These are phyloP conservation scores for Percopsis transmontana DNA, from an alignment of 2,113 vertebrate genomes.

Conservation along the genomic window DNA sequence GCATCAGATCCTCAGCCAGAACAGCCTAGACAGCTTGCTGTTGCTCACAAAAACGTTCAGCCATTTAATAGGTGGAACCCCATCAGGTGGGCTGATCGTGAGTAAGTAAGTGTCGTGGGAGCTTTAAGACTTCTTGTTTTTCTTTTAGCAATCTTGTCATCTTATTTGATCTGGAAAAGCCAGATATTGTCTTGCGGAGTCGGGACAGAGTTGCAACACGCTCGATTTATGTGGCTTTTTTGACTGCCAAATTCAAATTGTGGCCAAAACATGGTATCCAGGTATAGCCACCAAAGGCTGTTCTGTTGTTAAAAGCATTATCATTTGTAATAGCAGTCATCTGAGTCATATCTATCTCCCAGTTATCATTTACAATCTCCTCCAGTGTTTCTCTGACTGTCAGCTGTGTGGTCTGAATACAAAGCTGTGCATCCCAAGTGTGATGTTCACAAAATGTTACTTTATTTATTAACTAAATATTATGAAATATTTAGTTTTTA, in stretches of 20 bases:
- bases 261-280: slow-evolving; percentile 41
- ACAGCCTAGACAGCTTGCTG: slow-evolving; percentile 23
- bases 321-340: slow-evolving; percentile 36
- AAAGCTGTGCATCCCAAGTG: slow-evolving; percentile 17
- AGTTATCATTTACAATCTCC: slow-evolving; percentile 1
- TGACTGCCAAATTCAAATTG: slow-evolving; percentile 20
- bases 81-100: slow-evolving; percentile 31
- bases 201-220: slow-evolving; percentile 20
- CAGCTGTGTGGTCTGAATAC: slow-evolving; percentile 23
- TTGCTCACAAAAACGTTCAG: slow-evolving; percentile 20
- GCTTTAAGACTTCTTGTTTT: slow-evolving; percentile 20
- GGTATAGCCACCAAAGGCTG: slow-evolving; percentile 29
- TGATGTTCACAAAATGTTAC: no score
- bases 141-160: slow-evolving; percentile 13
- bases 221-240: slow-evolving; percentile 28
- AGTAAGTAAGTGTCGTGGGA: slow-evolving; percentile 22
- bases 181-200: slow-evolving; percentile 17
- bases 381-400: slow-evolving; percentile 32
- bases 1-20: slow-evolving; percentile 22
- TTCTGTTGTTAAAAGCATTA: slow-evolving; percentile 33
- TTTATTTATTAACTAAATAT: no score
- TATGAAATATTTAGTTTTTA: no score
- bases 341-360: slow-evolving; percentile 14
- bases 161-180: slow-evolving; percentile 32
- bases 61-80: slow-evolving; percentile 25